These are phyloP conservation scores for Sinocyclocheilus anshuiensis DNA, from an alignment of 2,113 vertebrate genomes.

Conservation along the genomic window DNA sequence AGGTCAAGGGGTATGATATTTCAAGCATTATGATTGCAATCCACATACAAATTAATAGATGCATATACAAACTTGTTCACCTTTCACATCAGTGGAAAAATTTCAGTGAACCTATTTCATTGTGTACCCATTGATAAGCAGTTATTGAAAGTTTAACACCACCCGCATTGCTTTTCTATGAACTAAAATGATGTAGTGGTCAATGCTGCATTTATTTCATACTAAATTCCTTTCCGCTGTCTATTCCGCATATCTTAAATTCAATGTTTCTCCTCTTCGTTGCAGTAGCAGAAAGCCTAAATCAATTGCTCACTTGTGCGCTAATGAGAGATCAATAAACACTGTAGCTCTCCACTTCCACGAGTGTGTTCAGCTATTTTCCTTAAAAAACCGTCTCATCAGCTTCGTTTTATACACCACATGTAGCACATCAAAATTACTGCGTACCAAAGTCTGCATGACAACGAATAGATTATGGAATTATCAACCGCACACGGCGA, in stretches of 20 bases:
- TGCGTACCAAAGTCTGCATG: not conserved
- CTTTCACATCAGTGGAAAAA: not conserved
- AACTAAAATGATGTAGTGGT: not conserved
- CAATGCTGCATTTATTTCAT: not conserved
- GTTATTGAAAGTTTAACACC: not conserved
- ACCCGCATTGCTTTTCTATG: not conserved
- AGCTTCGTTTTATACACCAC: constrained; percentile 37
- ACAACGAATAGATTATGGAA: constrained; percentile 40
- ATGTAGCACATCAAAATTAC: not conserved
- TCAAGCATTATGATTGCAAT: not conserved
- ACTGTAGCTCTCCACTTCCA: constrained; percentile 19
- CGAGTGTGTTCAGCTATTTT: constrained; percentile 18
- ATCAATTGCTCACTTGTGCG: constrained; percentile 46
- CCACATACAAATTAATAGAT: not conserved
- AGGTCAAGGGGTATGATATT: not conserved
- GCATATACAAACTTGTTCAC: not conserved
- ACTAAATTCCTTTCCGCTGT: not conserved
- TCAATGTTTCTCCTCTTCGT: not conserved
- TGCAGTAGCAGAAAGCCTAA: constrained; percentile 38
- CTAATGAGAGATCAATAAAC: constrained; percentile 47
- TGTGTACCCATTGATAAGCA: not conserved
- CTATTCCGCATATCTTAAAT: not conserved
- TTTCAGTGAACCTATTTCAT: not conserved
- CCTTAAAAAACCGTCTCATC: constrained; percentile 35
- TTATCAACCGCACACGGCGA: constrained; percentile 27